Conservation (phyloP, 2,113 vertebrate genomes). For the Pteronura brasiliensis region DNA sequence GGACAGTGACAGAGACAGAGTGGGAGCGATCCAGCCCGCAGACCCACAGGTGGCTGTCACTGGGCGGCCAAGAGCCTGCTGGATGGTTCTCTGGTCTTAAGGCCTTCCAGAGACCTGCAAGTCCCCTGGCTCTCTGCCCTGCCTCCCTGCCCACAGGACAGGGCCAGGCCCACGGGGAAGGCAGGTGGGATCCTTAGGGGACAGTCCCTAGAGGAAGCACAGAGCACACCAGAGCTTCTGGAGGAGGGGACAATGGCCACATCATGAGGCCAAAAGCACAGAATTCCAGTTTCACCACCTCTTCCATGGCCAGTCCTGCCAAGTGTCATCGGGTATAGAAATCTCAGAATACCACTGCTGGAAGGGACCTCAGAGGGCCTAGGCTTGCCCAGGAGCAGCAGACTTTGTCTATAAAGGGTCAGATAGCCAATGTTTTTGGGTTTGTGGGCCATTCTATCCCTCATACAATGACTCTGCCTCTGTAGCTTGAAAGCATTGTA, state of each 20-base stretch:
- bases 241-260: fast-evolving
- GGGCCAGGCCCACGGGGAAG: neutral
- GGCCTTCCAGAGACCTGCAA: neutral
- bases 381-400: no score
- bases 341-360: neutral
- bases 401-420: neutral
- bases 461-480: neutral
- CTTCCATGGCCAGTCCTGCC: neutral
- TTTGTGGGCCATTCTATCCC: neutral
- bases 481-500: neutral
- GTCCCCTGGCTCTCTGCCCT: neutral
- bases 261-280: fast-evolving
- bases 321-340: neutral
- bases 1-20: conserved; percentile 67
- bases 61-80: neutral
- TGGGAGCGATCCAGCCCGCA: conserved; percentile 22
- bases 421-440: neutral
- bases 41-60: neutral
- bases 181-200: no score
- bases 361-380: neutral
- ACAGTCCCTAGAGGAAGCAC: fast-evolving
- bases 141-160: neutral
- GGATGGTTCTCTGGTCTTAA: neutral
- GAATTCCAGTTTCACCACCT: neutral
- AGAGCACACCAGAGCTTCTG: fast-evolving